Evolutionary conservation across 2,888 invertebrate genomes (phyloP), one percentile per base, ranked within the genome.

Genomic region (Morpho deidamia): DNA sequence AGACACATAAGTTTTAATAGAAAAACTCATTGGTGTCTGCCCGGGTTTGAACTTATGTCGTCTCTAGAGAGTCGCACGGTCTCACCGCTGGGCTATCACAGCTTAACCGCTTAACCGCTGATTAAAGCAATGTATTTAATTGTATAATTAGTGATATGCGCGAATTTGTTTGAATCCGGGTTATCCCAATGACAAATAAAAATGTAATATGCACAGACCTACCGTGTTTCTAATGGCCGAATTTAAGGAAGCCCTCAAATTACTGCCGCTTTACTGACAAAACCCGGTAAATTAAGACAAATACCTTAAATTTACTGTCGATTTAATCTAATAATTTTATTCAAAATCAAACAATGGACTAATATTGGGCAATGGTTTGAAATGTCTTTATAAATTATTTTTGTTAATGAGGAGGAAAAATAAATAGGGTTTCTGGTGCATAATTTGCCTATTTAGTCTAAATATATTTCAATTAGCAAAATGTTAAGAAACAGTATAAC

Each of bases 261-360:
- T 41, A 42, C 35, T 41, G 14, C 42, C 45, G 44, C 32, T 55
- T 55, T 11, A 8, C 42, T 53, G 50, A 56, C 53, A 56, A 56
- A 51, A 46, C 51, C 53, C 42, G 50, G 43, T 50, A 49, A 50
- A 53, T 53, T 46, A 41, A 43, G 46, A 50, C 45, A 39, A 50
- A 46, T 50, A 46, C 53, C 44, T 49, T 46, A 42, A 53, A 53
- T 53, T 56, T 53, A 40, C 53, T 47, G 49, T 43, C 39, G 42
- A 56, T 40, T 56, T 47, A 37, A 47, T 53, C 49, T 50, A 42
- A 56, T 56, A 40, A 44, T 42, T 39, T 46, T 46, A 42, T 50
- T 14, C 23, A 14, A 12, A 43, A 11, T 42, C 49, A 14, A 50
- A 50, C 43, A 50, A 43, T 50, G 23, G 37, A 11, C 12, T 41